A percentile compares a stretch with the other conserved stretches of the same genome.
Evolutionary conservation across 2,113 vertebrate genomes (phyloP).

Genomic region (Lycaon pictus): DNA sequence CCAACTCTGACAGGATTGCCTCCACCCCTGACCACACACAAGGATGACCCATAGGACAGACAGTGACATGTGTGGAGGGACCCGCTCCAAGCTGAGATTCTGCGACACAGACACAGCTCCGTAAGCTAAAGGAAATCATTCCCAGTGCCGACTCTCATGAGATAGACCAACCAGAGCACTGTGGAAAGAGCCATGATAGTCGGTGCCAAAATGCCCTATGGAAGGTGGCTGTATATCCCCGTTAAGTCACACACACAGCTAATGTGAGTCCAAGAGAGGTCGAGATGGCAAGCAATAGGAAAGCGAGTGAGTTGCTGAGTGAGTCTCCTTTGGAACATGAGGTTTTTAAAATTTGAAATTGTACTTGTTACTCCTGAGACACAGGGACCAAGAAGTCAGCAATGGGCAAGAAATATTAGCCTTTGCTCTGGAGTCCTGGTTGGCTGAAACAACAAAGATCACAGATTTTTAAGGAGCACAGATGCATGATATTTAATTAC

Average conservation of each 20-base stretch:
- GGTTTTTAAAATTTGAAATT: background rate
- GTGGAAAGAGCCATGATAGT: background rate
- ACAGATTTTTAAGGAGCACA: background rate
- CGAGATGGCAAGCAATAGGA: background rate
- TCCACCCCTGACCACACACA: background rate
- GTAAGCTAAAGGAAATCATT: background rate
- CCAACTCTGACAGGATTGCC: background rate
- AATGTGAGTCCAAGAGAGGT: background rate
- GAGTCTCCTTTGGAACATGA: background rate
- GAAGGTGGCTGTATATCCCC: background rate
- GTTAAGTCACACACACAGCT: background rate
- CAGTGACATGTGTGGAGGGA: fast-evolving
- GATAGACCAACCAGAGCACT: background rate
- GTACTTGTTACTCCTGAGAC: background rate
- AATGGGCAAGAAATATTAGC: background rate
- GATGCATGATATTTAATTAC: background rate
- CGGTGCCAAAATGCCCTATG: background rate
- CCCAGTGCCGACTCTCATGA: background rate
- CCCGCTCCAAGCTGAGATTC: fast-evolving
- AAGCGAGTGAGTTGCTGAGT: background rate
- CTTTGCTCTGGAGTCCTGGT: background rate
- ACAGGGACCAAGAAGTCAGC: background rate
- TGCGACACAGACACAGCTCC: fast-evolving
- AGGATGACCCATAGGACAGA: fast-evolving
- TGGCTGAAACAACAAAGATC: background rate